Base-by-base conservation (phyloP, 2,113 vertebrate genomes). In the Atherinomorus stipes region DNA sequence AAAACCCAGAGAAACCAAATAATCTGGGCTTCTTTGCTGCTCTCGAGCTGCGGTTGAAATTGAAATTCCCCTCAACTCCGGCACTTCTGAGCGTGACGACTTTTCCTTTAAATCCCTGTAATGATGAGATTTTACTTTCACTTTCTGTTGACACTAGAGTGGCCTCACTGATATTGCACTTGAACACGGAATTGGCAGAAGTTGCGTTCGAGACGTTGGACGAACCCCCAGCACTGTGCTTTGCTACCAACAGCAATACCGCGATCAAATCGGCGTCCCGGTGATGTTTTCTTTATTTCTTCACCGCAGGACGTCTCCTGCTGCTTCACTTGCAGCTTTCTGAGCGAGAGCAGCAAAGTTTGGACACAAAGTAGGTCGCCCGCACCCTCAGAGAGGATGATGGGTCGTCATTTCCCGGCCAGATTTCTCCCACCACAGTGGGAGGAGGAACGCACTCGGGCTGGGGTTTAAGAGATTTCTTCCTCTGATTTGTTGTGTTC, bases 81-180 rank as follows among this genome's bases (percentile, higher is more conserved):
- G 18, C n/a, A n/a, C n/a, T n/a, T n/a, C n/a, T n/a, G n/a, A 68
- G 28, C 45, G 11, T 9, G 2, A 64, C 23, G 9, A 34, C 70
- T 47, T 19, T 66, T 69, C 72, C 54, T 59, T 67, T 64, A 37
- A 53, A 18, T 57, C 58, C 10, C 52, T 38, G 67, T 80, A 71
- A 49, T 26, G 21, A 78, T 44, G 67, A 45, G 21, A 74, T 78
- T 80, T 81, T 64, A 82, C 82, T 77, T 87, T 67, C 12, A 1
- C 23, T 45, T 9, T 31, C 10, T 38, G 18, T 22, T 3, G 37
- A 80, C 52, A 64, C 61, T 56, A 61, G 9, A 23, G 67, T 71
- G 71, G 66, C 83, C 75, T 80, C 80, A 0, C 57, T 47, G 59
- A 71, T 45, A 11, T 47, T 47, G 31, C 47, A 19, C 57, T 61